A percentile compares a stretch with the other conserved stretches of the same genome.
Evolutionary conservation across 2,888 invertebrate genomes (phyloP).

Genomic region (Orthonevra nobilis): DNA sequence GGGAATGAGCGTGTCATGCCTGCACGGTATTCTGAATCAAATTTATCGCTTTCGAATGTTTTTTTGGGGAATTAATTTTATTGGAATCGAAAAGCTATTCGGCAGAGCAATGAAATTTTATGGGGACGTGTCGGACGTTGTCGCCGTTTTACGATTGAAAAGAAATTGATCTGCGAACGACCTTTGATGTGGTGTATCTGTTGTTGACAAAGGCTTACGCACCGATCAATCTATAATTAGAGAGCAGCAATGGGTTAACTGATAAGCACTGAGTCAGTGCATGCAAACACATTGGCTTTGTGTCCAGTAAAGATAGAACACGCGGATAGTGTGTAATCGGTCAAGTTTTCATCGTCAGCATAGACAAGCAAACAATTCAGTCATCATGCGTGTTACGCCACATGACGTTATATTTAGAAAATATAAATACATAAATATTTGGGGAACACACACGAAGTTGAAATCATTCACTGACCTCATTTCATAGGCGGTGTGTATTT

Average conservation of each 20-base stretch:
- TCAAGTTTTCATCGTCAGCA: no score
- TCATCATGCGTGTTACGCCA: no score
- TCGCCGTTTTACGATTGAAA: conserved; percentile 9
- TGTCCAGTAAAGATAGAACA: no score
- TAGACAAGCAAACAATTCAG: no score
- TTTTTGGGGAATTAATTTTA: not conserved
- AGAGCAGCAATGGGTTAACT: not conserved
- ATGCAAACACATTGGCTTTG: no score
- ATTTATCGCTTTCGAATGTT: conserved; percentile 52
- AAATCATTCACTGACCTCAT: no score
- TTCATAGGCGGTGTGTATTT: no score
- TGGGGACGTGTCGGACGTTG: conserved; percentile 23
- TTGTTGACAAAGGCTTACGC: no score
- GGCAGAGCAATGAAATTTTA: conserved; percentile 28
- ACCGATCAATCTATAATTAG: conserved; percentile 10
- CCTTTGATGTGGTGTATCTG: conserved; percentile 20
- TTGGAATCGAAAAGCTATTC: conserved; percentile 30
- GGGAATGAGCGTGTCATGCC: conserved; percentile 41
- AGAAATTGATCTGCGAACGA: conserved; percentile 1
- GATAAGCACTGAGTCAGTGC: conserved; percentile 27
- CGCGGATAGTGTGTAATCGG: no score
- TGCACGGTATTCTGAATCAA: conserved; percentile 50
- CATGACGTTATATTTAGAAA: no score
- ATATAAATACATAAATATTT: no score
- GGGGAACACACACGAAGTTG: no score